Base-by-base conservation (phyloP, 2,113 vertebrate species). In the Tinamus guttatus region DNA sequence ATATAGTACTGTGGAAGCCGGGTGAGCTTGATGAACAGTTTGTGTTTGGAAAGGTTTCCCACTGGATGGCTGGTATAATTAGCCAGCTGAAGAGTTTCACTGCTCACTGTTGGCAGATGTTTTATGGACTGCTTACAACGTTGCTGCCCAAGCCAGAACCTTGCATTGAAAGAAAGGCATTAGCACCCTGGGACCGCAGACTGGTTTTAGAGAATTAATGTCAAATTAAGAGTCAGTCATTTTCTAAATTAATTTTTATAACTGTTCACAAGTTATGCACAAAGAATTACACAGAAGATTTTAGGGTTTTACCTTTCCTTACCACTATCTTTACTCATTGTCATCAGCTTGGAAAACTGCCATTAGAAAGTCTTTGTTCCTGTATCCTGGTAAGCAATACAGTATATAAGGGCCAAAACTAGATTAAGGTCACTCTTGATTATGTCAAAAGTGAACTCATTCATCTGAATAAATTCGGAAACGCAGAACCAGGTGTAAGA, bases 101-200 rank as follows among this genome's bases (percentile, higher is more conserved):
- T 99, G 94, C 98, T 99, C 93, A 99, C 98, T 28, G 99, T 99
- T 91, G 99, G 99, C 85, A 99, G 98, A 97, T 99, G 99, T 92
- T 99, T 99, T 97, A 99, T 99, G n/a, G 99, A 99, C 95, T 99
- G 99, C 69, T 98, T 98, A 98, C 99, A 99, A 71, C 99, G 98
- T 83, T 99, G 99, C 95, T 99, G 99, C 92, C 99, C 99, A 96
- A 99, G 98, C 99, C 99, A 99, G 98, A 99, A 99, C 98, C 99
- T 99, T 96, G 88, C 86, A 97, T 95, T 76, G 95, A 97, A 94
- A 97, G 40, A 97, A 91, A 96, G 86, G 47, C 22, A 59, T 96
- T 82, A 97, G 79, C 43, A 93, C 38, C 38, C 25, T 17, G 34
- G 85, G 25, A 51, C 38, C 59, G 24, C 51, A 11, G 30, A 45